phyloP scores from a whole-genome alignment of 2,888 invertebrate species.

The Pammene aurita region DNA sequence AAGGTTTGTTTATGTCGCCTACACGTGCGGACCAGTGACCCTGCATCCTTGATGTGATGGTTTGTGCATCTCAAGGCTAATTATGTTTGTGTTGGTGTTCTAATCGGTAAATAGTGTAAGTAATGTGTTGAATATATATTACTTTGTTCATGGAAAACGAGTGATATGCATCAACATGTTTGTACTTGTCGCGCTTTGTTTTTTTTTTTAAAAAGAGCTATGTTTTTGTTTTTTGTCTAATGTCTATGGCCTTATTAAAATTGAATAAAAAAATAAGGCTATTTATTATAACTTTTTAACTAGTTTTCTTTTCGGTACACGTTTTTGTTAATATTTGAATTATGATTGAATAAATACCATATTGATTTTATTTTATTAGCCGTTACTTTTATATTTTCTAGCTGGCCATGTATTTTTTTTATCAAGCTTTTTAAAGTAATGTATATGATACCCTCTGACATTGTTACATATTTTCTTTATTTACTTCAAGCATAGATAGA shows the following conservation, averaged over 20 bases:
- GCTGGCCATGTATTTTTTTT: too few species aligned
- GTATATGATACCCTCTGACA: too few species aligned
- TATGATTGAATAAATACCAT: too few species aligned
- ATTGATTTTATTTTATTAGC: too few species aligned
- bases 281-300: too few species aligned
- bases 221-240: not conserved
- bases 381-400: too few species aligned
- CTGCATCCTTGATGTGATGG: conserved; percentile 49
- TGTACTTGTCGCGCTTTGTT: not conserved
- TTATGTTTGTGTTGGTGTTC: conserved; percentile 39
- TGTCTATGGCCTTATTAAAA: not conserved
- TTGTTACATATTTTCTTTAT: too few species aligned
- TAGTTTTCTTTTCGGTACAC: too few species aligned
- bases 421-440: too few species aligned
- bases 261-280: not conserved
- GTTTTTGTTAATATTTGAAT: too few species aligned
- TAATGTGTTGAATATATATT: conserved; percentile 32
- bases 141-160: conserved; percentile 19
- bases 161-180: not conserved
- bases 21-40: conserved; percentile 54
- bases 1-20: conserved; percentile 64
- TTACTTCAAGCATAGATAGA: too few species aligned
- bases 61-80: conserved; percentile 43
- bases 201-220: not conserved
- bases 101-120: conserved; percentile 33